Evolutionary conservation across 1,140 invertebrate genomes (phyloP).

Genomic region (Hylaeus anthracinus): DNA sequence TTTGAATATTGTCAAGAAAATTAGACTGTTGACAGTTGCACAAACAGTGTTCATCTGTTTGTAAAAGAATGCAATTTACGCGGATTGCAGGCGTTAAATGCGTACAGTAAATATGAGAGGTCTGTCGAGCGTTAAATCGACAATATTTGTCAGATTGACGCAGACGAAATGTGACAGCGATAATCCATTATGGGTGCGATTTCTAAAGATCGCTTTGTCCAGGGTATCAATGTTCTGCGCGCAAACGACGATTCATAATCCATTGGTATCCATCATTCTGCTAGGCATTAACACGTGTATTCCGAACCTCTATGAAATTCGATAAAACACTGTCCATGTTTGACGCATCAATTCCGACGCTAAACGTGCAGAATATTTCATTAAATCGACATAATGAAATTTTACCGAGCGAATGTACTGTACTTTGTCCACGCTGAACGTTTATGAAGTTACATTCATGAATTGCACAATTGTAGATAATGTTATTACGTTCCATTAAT

Average conservation of each 20-base stretch:
- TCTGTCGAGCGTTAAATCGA: slow-evolving; percentile 18
- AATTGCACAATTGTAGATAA: slow-evolving; percentile 11
- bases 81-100: not conserved
- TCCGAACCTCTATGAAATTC: slow-evolving; percentile 5
- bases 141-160: slow-evolving; percentile 36
- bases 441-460: not conserved
- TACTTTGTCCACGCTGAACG: not conserved
- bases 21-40: not conserved
- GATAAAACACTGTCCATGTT: slow-evolving; percentile 8
- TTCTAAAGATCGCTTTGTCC: slow-evolving; percentile 43
- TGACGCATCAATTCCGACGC: not conserved
- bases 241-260: slow-evolving; percentile 31
- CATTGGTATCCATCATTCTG: slow-evolving; percentile 24
- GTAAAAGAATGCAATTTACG: slow-evolving; percentile 4
- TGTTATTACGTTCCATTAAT: slow-evolving; percentile 20
- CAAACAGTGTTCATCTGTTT: not conserved
- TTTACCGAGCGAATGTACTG: not conserved
- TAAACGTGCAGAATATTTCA: not conserved
- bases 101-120: not conserved
- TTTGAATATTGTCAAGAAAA: not conserved
- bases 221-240: not conserved
- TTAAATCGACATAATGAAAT: slow-evolving; percentile 29
- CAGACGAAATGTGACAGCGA: slow-evolving; percentile 26
- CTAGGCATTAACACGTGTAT: slow-evolving; percentile 15
- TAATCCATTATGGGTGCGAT: slow-evolving; percentile 35